A percentile compares a stretch with the other conserved stretches of the same genome.
These are phyloP conservation scores for Corvus moneduloides DNA, from an alignment of 2,113 vertebrate species.

Conservation along the genomic window DNA sequence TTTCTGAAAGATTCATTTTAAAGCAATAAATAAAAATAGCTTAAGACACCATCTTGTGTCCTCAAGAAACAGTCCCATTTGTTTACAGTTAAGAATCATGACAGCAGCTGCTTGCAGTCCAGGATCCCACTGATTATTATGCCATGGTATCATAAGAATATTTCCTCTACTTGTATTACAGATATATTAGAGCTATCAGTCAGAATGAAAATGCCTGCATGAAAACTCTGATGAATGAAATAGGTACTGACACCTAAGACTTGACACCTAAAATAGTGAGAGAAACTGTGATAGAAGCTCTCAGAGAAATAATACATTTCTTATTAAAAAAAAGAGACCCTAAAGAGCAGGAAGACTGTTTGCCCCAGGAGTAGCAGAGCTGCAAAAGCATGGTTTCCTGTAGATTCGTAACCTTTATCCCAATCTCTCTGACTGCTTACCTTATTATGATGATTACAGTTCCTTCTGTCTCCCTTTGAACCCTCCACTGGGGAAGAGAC, in stretches of 20 bases:
- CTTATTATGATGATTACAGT: not conserved
- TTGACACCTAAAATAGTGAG: not conserved
- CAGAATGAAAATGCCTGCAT: not conserved
- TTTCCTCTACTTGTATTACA: not conserved
- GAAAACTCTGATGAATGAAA: not conserved
- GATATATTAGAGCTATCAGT: not conserved
- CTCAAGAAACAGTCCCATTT: constrained; percentile 36
- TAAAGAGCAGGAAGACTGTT: not conserved
- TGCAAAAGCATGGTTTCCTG: not conserved
- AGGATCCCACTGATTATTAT: not conserved
- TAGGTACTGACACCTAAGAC: not conserved
- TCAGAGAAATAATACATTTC: not conserved
- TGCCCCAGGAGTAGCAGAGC: not conserved
- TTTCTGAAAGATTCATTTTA: not conserved
- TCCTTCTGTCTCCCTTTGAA: constrained; percentile 1
- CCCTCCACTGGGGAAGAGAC: not conserved
- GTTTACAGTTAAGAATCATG: constrained; percentile 18
- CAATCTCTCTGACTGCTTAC: not conserved
- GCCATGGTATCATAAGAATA: not conserved
- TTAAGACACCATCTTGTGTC: constrained; percentile 10
- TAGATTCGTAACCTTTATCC: not conserved
- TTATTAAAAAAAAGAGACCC: not conserved
- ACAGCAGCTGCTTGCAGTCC: constrained; percentile 9
- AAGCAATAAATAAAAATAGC: constrained; percentile 8
- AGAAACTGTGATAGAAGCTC: not conserved